Base-by-base conservation (phyloP, 2,113 vertebrate genomes). In the Daubentonia madagascariensis region DNA sequence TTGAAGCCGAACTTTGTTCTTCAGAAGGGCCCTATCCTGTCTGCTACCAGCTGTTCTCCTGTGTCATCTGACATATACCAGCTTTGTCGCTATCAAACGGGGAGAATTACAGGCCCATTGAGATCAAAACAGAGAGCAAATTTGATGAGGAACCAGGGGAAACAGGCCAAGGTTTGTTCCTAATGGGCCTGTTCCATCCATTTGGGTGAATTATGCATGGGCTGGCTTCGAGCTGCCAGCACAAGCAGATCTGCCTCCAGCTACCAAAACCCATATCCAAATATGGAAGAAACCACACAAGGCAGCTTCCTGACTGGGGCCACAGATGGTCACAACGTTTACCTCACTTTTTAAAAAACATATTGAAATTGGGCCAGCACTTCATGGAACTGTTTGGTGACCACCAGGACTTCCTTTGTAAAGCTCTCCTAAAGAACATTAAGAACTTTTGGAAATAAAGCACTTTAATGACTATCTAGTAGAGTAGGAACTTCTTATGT, bases 61-160 rank as follows among this genome's bases (percentile, higher is more conserved):
- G 22, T 93, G 16, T 95, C 40, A 88, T 88, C 94, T 93, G 54
- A 81, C 86, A 72, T 78, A 90, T 0, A 25, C 76, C 94, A 91
- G 93, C 67, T 28, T 67, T 7, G 0, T 45, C 10, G 13, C 28
- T 90, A 76, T 89, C 95, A 93, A 96, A 86, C 92, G 10, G n/a
- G 11, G 52, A 76, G 52, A 68, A 57, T 95, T 70, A 59, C 17
- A 75, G 92, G 86, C 67, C 70, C 80, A 43, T 12, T 18, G 89
- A 95, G 96, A 97, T 96, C 96, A 97, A 94, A 91, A 85, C 73
- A 65, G n/a, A 65, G n/a, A 92, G 68, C 48, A 73, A 83, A 94
- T 88, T 20, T 94, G 75, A 65, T 93, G 57, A 79, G 37, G 80
- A 89, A 89, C 73, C 67, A 2, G 37, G 35, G 68, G 32, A 75